Evolutionary conservation across 1,140 invertebrate species (phyloP), one percentile per base, ranked within the genome.

Genomic region (Varroa destructor): DNA sequence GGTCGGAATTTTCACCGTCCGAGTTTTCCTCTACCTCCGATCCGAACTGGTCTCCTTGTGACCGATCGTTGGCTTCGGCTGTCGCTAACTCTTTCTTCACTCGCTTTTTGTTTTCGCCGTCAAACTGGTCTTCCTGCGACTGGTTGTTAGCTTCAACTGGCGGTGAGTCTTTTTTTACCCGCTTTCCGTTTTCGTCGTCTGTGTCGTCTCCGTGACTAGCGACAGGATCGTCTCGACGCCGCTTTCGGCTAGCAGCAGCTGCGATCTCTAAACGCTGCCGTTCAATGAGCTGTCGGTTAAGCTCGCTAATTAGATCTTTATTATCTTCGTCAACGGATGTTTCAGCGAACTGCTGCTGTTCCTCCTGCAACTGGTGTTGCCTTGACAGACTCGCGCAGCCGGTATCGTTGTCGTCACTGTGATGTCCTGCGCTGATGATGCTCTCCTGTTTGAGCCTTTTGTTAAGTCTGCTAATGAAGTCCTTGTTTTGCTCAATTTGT

Each of bases 341-440:
- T 40, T 43, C 57, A 10, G 36, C 36, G 4, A 40, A 40, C 71
- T 72, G 64, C n/a, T 71, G 37, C 5, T 72, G 67, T 4, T 72
- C 67, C 40, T 72, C 58, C 40, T 72, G 71, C 40, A 36, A 43
- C 43, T 73, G 72, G 72, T 72, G 10, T 10, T 70, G 70, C 55
- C 67, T 56, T 74, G 73, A 55, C 73, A 72, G 72, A 75, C 72
- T 3, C 72, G 74, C 43, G 74, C 74, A 6, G 57, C 72, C 37
- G 73, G 70, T 70, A 73, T 75, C 12, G 73, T 71, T 56, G 74
- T 73, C 36, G 73, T 72, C 25, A 71, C 64, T 70, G 72, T 51
- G 72, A 74, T 73, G n/a, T 3, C 57, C 36, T 6, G 42, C 42
- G 55, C 12, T 56, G 10, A 3, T 3, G 57, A 37, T 5, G 51